These are phyloP conservation scores for Pyxicephalus adspersus DNA, from an alignment of 2,113 vertebrate genomes.

Conservation along the genomic window DNA sequence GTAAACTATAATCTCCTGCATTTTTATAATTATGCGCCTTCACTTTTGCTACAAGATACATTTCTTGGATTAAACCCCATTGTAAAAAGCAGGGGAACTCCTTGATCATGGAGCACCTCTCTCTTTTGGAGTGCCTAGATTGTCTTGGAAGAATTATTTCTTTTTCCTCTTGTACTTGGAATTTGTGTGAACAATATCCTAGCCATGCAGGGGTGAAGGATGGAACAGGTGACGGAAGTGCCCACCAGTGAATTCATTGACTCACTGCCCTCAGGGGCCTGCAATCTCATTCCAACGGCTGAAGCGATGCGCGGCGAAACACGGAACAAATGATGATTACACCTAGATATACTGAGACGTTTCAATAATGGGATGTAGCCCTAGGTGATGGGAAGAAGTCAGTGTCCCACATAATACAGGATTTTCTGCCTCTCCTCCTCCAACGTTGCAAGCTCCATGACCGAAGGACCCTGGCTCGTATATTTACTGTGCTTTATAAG, in stretches of 20 bases:
- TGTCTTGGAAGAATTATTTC: too few relatives aligned
- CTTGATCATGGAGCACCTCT: too few relatives aligned
- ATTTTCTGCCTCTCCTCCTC: not conserved
- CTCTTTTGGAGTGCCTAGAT: too few relatives aligned
- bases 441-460: not conserved
- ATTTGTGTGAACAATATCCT: not conserved
- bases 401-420: not conserved
- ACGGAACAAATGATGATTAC: constrained; percentile 25
- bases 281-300: constrained; percentile 6
- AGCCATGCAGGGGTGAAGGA: not conserved
- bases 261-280: not conserved
- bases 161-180: too few relatives aligned
- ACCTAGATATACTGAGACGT: not conserved
- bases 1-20: too few relatives aligned
- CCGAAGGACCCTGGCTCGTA: not conserved
- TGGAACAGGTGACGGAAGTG: constrained; percentile 7
- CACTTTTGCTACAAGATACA: too few relatives aligned
- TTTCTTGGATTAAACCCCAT: too few relatives aligned
- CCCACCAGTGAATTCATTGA: not conserved
- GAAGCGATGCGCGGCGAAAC: not conserved
- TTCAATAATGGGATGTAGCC: constrained; percentile 31
- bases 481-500: not conserved
- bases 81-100: too few relatives aligned
- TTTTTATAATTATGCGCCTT: too few relatives aligned
- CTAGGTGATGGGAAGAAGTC: not conserved